Percentiles rank a stretch among this genome's conserved stretches.
These are phyloP conservation scores for Misgurnus mizolepis DNA, from an alignment of 2,113 vertebrate species.

Conservation along the genomic window DNA sequence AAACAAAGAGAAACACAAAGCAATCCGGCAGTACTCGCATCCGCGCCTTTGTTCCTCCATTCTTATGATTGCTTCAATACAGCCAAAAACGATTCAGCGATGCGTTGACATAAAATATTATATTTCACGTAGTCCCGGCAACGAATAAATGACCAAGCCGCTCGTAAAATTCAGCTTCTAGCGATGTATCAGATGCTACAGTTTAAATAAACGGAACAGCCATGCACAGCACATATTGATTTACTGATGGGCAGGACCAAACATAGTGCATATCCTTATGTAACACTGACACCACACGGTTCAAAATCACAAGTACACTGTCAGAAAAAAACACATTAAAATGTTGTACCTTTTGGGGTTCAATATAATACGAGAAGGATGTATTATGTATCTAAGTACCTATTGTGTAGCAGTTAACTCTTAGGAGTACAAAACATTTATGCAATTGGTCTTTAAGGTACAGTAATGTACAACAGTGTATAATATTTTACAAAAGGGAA, in stretches of 20 bases:
- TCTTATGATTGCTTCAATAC: neutral
- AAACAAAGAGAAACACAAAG: conserved; percentile 12
- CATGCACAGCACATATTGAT: conserved; percentile 17
- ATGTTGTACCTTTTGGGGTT: too few relatives aligned
- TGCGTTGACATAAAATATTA: neutral
- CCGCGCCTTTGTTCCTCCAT: conserved; percentile 30
- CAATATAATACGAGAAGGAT: too few relatives aligned
- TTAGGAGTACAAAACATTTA: too few relatives aligned
- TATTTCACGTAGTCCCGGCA: neutral
- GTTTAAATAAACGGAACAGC: neutral
- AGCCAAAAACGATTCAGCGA: neutral
- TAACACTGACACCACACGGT: conserved; percentile 51
- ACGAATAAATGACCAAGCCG: neutral
- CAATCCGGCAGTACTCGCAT: conserved; percentile 24
- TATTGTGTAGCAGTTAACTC: too few relatives aligned
- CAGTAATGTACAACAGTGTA: too few relatives aligned
- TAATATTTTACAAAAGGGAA: too few relatives aligned
- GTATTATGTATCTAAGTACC: too few relatives aligned
- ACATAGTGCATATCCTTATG: neutral
- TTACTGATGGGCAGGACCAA: conserved; percentile 29
- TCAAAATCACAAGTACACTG: neutral
- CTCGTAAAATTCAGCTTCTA: neutral
- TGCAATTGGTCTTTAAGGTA: too few relatives aligned
- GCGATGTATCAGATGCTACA: neutral
- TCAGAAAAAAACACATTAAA: too few relatives aligned